Percentiles rank a stretch among this genome's conserved stretches.
phyloP scores from a whole-genome alignment of 2,888 invertebrate species.

The Leptopterna dolabrata region DNA sequence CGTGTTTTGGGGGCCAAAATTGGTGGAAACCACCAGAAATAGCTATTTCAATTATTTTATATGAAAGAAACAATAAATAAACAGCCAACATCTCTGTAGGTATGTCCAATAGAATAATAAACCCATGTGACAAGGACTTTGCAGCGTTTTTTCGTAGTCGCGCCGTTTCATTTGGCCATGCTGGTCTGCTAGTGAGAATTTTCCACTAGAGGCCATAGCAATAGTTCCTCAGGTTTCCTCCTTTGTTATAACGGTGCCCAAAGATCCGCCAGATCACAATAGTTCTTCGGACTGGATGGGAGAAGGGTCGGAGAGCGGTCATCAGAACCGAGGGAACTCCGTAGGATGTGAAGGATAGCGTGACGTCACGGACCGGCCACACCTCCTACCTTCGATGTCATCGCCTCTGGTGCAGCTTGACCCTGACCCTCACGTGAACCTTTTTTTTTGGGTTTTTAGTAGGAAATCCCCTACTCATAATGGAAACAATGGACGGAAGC shows the following conservation, averaged over 20 bases:
- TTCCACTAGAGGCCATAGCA: neutral
- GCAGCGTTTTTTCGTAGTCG: no score
- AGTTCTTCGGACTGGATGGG: neutral
- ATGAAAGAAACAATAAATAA: no score
- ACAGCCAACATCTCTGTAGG: no score
- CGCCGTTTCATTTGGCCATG: no score
- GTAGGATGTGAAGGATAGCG: conserved; percentile 4
- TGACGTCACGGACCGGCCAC: conserved; percentile 33
- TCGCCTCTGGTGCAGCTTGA: conserved; percentile 24
- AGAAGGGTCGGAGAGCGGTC: neutral
- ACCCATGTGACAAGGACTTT: no score
- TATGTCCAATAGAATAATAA: no score
- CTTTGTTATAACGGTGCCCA: neutral
- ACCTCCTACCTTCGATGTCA: conserved; percentile 25
- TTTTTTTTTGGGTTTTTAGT: neutral
- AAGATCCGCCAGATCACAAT: neutral
- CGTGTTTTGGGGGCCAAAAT: no score
- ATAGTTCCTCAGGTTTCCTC: neutral
- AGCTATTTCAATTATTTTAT: no score
- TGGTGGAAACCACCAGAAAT: no score
- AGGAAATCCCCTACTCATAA: neutral
- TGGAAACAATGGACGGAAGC: neutral
- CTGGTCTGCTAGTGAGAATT: no score
- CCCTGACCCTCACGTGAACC: neutral
- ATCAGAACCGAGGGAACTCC: conserved; percentile 3